These are phyloP conservation scores for Actinia equina DNA, from an alignment of 64 coral and sea anemone species.

Conservation along the genomic window DNA sequence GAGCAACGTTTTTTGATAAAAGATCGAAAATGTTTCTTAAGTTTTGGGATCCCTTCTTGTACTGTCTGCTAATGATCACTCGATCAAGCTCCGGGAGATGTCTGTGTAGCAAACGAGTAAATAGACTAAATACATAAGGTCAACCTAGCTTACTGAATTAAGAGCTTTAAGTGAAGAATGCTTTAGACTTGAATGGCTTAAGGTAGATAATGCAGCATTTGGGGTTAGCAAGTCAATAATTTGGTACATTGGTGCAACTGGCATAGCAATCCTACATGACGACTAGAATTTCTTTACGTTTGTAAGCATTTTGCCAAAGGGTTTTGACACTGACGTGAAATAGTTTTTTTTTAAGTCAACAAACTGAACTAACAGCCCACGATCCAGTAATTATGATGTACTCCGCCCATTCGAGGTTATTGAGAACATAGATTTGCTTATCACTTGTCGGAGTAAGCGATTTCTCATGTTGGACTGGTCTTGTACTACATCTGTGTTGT, in stretches of 20 bases:
- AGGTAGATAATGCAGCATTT: neutral
- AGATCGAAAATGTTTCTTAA: neutral
- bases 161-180: slow-evolving; percentile 2
- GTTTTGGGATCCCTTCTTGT: neutral
- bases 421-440: slow-evolving; percentile 18
- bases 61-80: slow-evolving; percentile 10
- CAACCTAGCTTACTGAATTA: slow-evolving; percentile 8
- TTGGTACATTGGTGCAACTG: neutral
- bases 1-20: neutral
- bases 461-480: neutral
- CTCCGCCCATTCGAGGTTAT: neutral
- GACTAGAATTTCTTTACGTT: neutral
- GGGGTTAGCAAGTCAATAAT: neutral
- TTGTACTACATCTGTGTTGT: slow-evolving; percentile 3
- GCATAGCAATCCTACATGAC: no score
- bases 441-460: slow-evolving; percentile 12
- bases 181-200: neutral
- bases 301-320: neutral
- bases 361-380: neutral
- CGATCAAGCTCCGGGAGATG: slow-evolving; percentile 19
- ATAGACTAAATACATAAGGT: slow-evolving; percentile 17
- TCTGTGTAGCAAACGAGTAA: neutral
- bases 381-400: neutral
- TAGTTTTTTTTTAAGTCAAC: neutral
- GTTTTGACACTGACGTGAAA: neutral